These are phyloP conservation scores for Pomatostomus ruficeps DNA, from an alignment of 2,113 vertebrate species.

Conservation along the genomic window DNA sequence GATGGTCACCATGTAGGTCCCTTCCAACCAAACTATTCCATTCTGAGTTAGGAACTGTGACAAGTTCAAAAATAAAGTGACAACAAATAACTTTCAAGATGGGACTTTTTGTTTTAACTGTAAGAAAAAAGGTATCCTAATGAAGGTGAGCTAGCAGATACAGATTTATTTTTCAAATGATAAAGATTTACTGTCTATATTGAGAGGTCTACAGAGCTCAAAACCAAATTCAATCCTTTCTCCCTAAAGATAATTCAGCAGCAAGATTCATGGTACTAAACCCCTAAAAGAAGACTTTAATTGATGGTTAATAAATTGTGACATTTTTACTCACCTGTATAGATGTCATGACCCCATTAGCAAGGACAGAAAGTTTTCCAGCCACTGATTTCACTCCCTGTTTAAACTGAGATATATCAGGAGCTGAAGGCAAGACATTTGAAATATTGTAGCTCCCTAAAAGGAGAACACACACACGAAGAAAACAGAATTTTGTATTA, in stretches of 20 bases:
- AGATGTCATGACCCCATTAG: slow-evolving; percentile 89
- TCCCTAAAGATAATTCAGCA: background rate
- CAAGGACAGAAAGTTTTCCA: slow-evolving; percentile 91
- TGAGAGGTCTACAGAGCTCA: background rate
- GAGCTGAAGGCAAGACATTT: slow-evolving; percentile 83
- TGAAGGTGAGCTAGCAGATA: background rate
- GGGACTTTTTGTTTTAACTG: background rate
- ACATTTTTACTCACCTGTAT: slow-evolving; percentile 85
- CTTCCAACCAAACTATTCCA: background rate
- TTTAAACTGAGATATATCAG: slow-evolving; percentile 92
- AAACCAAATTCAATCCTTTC: background rate
- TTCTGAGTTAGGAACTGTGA: background rate
- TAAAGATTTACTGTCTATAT: background rate
- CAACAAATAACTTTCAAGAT: background rate
- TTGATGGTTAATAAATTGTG: background rate
- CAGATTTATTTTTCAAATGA: background rate
- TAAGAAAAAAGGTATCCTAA: background rate
- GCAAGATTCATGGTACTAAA: background rate
- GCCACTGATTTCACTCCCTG: slow-evolving; percentile 89
- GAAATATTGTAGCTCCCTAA: slow-evolving; percentile 82
- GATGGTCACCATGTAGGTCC: background rate
- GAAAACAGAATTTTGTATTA: background rate
- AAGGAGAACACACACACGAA: background rate
- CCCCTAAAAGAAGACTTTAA: background rate
- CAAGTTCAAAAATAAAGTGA: background rate